These are phyloP conservation scores for Perdita meconis DNA, from an alignment of 2,888 invertebrate genomes.

Conservation along the genomic window DNA sequence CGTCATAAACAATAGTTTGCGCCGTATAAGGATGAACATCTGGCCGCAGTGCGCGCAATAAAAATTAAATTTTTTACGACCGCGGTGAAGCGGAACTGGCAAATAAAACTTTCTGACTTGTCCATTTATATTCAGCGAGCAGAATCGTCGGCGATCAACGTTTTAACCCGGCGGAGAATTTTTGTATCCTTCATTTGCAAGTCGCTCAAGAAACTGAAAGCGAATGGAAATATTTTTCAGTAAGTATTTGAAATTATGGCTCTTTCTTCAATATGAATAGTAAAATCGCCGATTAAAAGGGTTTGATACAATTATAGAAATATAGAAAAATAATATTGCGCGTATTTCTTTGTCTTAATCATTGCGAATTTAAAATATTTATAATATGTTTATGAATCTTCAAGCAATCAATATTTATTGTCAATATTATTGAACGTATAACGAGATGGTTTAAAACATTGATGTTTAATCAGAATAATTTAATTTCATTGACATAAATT, in stretches of 20 bases:
- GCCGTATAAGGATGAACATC: constrained; percentile 19
- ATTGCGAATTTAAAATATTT: neutral
- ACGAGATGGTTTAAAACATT: too few species aligned
- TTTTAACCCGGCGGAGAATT: neutral
- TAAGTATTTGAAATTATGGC: neutral
- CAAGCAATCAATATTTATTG: too few species aligned
- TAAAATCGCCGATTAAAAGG: too few species aligned
- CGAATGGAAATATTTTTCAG: neutral
- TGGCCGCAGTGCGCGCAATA: neutral
- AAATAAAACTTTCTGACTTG: neutral
- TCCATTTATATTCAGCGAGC: neutral
- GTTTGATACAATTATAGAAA: too few species aligned
- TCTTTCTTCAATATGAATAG: neutral
- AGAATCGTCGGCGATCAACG: neutral
- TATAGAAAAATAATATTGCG: too few species aligned
- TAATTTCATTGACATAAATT: too few species aligned
- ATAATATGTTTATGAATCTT: neutral
- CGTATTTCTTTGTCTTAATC: too few species aligned
- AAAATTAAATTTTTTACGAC: constrained; percentile 24
- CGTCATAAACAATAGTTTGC: constrained; percentile 23
- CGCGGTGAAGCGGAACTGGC: neutral
- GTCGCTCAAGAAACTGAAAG: neutral
- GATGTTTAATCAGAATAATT: too few species aligned
- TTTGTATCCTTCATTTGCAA: neutral
- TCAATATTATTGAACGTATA: too few species aligned